Evolutionary conservation across 2,113 vertebrate species (phyloP).

Genomic region (Vidua chalybeata): DNA sequence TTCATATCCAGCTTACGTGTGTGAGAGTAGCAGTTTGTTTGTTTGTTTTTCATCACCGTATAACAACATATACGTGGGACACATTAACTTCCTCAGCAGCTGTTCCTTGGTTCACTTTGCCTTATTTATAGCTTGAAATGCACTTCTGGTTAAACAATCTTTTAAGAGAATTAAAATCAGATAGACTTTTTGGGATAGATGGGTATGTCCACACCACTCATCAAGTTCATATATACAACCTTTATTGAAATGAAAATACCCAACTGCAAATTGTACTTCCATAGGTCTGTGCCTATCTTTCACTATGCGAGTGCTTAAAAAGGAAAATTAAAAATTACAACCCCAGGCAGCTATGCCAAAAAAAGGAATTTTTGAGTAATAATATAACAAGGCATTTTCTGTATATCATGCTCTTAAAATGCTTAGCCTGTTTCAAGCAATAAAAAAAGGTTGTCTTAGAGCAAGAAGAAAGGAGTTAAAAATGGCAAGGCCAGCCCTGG

Average conservation of each 20-base stretch:
- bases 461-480: not conserved
- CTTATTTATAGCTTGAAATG: slow-evolving; percentile 36
- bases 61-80: not conserved
- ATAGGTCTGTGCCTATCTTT: not conserved
- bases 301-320: not conserved
- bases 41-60: slow-evolving; percentile 15
- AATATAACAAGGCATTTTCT: not conserved
- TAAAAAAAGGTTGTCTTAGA: not conserved
- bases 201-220: not conserved
- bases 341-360: not conserved
- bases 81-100: slow-evolving; percentile 48
- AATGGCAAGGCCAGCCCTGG: not conserved
- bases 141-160: slow-evolving; percentile 47
- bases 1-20: not conserved
- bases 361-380: not conserved
- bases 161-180: slow-evolving; percentile 46
- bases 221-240: not conserved
- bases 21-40: not conserved
- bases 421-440: not conserved
- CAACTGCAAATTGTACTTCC: not conserved
- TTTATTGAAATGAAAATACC: not conserved
- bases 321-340: slow-evolving; percentile 20
- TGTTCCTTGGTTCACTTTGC: slow-evolving; percentile 25
- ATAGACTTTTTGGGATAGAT: slow-evolving; percentile 24
- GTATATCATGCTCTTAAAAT: not conserved